phyloP scores from a whole-genome alignment of 2,113 vertebrate species.

The Passer domesticus region DNA sequence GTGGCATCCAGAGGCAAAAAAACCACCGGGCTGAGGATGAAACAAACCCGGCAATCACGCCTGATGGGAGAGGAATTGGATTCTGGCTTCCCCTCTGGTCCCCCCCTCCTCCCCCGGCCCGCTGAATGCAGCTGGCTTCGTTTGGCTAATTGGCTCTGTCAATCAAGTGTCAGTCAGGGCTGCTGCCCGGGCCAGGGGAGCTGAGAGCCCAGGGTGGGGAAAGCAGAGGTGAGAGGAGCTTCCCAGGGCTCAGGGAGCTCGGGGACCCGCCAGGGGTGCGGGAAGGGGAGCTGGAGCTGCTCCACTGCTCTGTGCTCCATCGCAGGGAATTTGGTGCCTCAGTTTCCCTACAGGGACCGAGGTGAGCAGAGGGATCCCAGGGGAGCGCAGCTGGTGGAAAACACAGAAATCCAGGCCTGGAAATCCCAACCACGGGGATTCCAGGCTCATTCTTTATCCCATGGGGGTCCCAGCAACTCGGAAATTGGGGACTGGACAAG shows the following conservation, averaged over 20 bases:
- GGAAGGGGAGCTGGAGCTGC: neutral
- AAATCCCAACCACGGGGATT: neutral
- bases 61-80: slow-evolving; percentile 44
- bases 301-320: accelerated
- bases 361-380: neutral
- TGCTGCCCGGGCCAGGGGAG: neutral
- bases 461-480: neutral
- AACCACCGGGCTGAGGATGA: neutral
- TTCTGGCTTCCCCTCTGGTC: slow-evolving; percentile 43
- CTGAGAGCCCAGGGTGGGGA: neutral
- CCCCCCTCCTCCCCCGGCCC: slow-evolving; percentile 37
- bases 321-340: neutral
- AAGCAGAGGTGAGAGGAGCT: neutral
- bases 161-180: slow-evolving; percentile 52
- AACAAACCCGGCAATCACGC: slow-evolving; percentile 35
- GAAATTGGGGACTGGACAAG: neutral
- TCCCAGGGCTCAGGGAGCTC: neutral
- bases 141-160: slow-evolving; percentile 64
- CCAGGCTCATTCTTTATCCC: neutral
- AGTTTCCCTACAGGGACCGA: neutral
- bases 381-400: neutral
- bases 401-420: neutral
- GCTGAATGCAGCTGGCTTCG: slow-evolving; percentile 54
- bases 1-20: neutral
- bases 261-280: neutral